Evolutionary conservation across 2,113 vertebrate genomes (phyloP).

Genomic region (Alaudala cheleensis): DNA sequence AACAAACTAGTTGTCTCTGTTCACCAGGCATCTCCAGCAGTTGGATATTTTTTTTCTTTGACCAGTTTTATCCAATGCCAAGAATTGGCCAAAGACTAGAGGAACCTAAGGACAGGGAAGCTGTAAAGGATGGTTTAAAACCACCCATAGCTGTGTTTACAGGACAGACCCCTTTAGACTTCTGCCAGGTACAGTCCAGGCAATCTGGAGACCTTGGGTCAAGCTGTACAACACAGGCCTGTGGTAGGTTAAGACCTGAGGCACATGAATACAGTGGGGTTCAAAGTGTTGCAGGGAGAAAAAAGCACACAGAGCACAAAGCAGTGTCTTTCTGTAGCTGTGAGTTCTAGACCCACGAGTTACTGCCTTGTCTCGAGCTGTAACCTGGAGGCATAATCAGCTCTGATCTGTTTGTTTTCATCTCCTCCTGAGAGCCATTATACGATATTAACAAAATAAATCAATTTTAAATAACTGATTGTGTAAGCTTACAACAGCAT

Average conservation of each 20-base stretch:
- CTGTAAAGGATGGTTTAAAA: neutral
- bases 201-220: neutral
- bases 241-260: neutral
- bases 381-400: constrained; percentile 59
- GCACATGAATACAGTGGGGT: neutral
- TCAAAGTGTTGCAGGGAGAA: neutral
- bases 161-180: neutral
- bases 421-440: constrained; percentile 64
- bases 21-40: neutral
- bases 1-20: neutral
- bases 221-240: neutral
- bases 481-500: constrained; percentile 65
- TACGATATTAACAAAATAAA: constrained; percentile 72
- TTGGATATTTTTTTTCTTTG: neutral
- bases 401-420: constrained; percentile 64
- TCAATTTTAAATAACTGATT: constrained; percentile 70
- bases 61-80: neutral
- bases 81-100: neutral
- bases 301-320: constrained; percentile 38
- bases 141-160: neutral
- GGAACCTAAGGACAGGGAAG: neutral
- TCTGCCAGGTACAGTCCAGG: neutral
- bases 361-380: constrained; percentile 30
- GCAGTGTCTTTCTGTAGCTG: constrained; percentile 39
- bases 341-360: constrained; percentile 13